These are phyloP conservation scores for Castor canadensis DNA, from an alignment of 2,113 vertebrate species.

Conservation along the genomic window DNA sequence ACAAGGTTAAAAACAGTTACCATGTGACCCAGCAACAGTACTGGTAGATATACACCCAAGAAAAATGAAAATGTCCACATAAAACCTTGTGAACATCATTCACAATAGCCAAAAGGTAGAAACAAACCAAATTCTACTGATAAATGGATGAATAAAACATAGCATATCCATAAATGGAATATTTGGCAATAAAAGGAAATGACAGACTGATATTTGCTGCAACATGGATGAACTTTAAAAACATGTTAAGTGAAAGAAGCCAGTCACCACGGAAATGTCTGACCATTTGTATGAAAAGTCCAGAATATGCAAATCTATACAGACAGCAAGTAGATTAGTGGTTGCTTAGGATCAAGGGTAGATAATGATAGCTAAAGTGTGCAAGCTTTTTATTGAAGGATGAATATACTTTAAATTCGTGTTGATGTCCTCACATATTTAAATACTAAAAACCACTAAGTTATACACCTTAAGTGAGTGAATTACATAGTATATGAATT, in stretches of 20 bases:
- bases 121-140: neutral
- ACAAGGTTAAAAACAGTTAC: neutral
- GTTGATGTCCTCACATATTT: neutral
- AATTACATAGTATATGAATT: neutral
- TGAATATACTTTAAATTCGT: neutral
- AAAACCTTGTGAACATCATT: conserved; percentile 14
- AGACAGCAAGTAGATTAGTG: neutral
- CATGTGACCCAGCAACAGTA: neutral
- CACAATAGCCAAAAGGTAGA: neutral
- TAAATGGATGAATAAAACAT: conserved; percentile 2
- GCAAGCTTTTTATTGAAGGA: neutral
- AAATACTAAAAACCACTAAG: neutral
- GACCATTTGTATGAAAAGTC: neutral
- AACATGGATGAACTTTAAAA: conserved; percentile 26
- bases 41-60: neutral
- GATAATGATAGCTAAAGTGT: neutral
- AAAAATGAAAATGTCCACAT: neutral
- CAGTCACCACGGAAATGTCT: neutral
- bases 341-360: neutral
- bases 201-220: neutral
- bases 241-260: conserved; percentile 22
- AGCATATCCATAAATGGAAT: neutral
- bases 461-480: neutral
- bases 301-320: neutral
- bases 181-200: neutral